Base-by-base conservation (phyloP, 2,797 vertebrate species). In the Sebastes steindachneri region DNA sequence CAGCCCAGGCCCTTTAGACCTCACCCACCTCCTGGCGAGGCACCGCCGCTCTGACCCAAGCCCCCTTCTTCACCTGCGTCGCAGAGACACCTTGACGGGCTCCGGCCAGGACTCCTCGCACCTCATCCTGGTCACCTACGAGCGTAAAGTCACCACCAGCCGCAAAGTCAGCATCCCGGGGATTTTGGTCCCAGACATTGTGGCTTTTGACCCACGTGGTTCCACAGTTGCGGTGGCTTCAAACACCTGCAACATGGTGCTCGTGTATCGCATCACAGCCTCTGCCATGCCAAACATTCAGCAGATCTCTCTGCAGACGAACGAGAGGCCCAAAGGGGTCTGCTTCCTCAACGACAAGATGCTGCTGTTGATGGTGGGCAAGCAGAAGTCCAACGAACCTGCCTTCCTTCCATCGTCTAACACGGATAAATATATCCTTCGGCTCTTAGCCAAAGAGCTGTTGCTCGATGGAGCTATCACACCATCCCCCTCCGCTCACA, bases 151-250 rank as follows among this genome's bases (percentile, higher is more conserved):
- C 62, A 97, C 97, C 0, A 96, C 95, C 65, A 97, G 96, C 29
- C 96, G 96, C 82, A 99, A 97, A 91, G 97, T 98, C 41, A 96
- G 96, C 76, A 95, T 99, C 57, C 98, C 98, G 0, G 98, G 98
- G 33, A 96, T 99, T 83, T 91, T 99, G 89, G 97, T 97, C 33
- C 98, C 98, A 2, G 99, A 99, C 79, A 96, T 99, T 19, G 92
- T 99, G 69, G 96, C 97, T 33, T 97, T 98, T 83, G 96, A 97
- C 84, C 87, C 93, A 0, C 94, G 90, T 58, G 95, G 95, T n/a
- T 96, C 96, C 64, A 96, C 95, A 0, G 95, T 98, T 0, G 97
- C 97, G 0, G 97, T 99, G 79, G 97, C 98, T 7, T 99, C 99
- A 68, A 99, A 98, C 89, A 96, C 95, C 0, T 97, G 96, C 83